Percentiles rank a stretch among this genome's conserved stretches.
Evolutionary conservation across 2,888 invertebrate species (phyloP).

Genomic region (Entomobrya multifasciata): DNA sequence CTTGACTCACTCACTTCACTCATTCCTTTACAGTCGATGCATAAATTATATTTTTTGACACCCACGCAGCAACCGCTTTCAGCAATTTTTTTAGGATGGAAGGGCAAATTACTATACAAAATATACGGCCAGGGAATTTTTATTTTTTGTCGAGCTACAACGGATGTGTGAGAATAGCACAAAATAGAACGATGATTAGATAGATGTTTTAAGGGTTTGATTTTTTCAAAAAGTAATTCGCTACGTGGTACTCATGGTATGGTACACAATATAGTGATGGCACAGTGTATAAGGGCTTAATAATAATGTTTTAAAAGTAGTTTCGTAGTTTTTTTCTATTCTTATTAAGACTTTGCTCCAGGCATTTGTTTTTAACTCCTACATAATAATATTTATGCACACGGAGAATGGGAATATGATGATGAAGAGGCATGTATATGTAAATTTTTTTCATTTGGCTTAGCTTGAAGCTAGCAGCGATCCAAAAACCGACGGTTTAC

Average conservation of each 20-base stretch:
- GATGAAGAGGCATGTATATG: background rate
- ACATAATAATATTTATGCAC: background rate
- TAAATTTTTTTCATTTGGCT: background rate
- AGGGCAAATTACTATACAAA: background rate
- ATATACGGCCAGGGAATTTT: background rate
- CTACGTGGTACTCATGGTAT: too few species aligned
- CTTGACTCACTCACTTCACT: slow-evolving; percentile 65
- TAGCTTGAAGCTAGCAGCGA: background rate
- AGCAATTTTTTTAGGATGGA: slow-evolving; percentile 2
- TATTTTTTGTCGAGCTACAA: background rate
- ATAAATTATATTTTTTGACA: slow-evolving; percentile 70
- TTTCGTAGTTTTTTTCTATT: background rate
- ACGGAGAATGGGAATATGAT: background rate
- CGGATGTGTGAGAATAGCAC: background rate
- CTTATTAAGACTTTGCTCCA: slow-evolving; percentile 38
- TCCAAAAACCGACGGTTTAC: too few species aligned
- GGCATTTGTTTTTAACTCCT: slow-evolving; percentile 27
- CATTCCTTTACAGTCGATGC: slow-evolving; percentile 44
- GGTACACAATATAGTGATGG: too few species aligned
- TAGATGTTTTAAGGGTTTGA: background rate
- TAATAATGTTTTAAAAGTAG: slow-evolving; percentile 15
- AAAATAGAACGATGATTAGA: background rate
- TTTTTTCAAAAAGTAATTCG: too few species aligned
- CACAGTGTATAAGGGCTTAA: slow-evolving; percentile 35
- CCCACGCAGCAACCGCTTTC: slow-evolving; percentile 65